phyloP scores from a whole-genome alignment of 2,797 vertebrate species.

The Syndactyla subalaris region DNA sequence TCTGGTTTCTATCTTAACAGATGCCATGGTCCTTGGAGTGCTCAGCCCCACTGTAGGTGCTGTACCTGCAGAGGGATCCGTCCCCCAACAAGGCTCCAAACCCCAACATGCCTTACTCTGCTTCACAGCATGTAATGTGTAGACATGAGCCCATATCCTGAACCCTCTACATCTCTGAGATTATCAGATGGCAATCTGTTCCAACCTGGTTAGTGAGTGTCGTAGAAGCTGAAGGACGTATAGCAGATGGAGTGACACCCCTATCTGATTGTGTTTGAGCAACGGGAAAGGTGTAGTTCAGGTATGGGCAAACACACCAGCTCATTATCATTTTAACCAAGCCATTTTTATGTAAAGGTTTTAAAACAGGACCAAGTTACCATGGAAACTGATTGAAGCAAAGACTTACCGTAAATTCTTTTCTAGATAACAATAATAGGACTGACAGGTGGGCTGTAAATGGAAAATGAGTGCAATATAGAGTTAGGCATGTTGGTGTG shows the following conservation, averaged over 20 bases:
- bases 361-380: conserved; percentile 52
- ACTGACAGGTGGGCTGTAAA: conserved; percentile 50
- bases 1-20: neutral
- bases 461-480: conserved; percentile 6
- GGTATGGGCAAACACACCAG: neutral
- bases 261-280: neutral
- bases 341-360: conserved; percentile 23
- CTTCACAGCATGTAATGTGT: neutral
- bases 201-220: neutral
- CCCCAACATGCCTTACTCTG: neutral
- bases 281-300: neutral
- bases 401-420: conserved; percentile 48
- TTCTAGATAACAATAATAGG: conserved; percentile 21
- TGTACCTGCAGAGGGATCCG: neutral
- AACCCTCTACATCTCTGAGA: neutral
- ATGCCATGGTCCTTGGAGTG: neutral
- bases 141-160: neutral
- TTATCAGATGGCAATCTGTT: neutral
- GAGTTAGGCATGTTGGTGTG: neutral
- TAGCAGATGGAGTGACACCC: neutral
- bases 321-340: conserved; percentile 46
- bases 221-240: neutral
- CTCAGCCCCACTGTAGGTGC: neutral
- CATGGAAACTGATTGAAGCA: conserved; percentile 62
- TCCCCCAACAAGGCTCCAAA: neutral